Evolutionary conservation across 2,888 invertebrate species (phyloP), one percentile per base, ranked within the genome.

Genomic region (Noctua fimbriata): DNA sequence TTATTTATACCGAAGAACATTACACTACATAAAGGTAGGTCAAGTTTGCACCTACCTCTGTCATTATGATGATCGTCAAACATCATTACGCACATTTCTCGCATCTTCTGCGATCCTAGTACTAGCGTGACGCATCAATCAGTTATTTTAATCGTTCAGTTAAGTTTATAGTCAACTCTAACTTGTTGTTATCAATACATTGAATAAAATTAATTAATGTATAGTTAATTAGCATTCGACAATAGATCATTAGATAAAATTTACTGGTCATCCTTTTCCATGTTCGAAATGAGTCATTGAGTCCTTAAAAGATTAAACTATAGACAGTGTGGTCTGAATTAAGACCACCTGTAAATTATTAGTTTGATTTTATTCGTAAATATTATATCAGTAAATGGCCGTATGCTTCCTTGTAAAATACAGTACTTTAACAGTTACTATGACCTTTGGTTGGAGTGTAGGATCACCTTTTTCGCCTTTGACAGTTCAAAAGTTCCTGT

Each of bases 161-260:
- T 84, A 83, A 58, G 36, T 67, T 72, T 66, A 47, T 32, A 60
- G n/a, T 69, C 44, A 21, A 58, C 36, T 58, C 6, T 72, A 55
- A 82, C 66, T 36, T 41, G 63, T 65, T 67, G 71, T 69, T 72
- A 74, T 84, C 41, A 60, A 71, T 79, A 71, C 32, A 60, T 47
- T n/a, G 55, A 76, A 76, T 78, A 24, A 36, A 83, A 85, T 79
- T 60, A 85, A 60, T 67, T 32, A 69, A 47, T 69, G 32, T 24
- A 41, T 28, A 32, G 28, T 16, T 69, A 73, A 83, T 86, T 63
- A 81, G 41, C 49, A 65, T 41, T 69, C 21, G 21, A 87, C 80
- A 87, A 87, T 86, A 14, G 79, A 75, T 73, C 86, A 88, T 86
- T 79, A 86, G 47, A 49, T 69, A 83, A 82, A 79, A 66, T 66